Conservation (phyloP, 1,140 invertebrate genomes). For the Scaptomyza pallida region DNA sequence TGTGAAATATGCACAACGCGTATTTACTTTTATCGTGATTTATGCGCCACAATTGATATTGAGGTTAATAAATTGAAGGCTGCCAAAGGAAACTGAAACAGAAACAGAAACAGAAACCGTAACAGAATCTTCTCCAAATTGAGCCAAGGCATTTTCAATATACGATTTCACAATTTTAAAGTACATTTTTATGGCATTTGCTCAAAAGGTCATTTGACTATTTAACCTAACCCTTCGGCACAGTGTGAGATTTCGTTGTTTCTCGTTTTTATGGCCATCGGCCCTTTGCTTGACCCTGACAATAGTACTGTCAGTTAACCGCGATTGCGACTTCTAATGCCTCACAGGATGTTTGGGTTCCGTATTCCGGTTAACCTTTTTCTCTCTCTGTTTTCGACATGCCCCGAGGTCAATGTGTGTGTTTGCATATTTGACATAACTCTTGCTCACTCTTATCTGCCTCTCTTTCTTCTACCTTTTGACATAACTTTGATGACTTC, state of each 20-base stretch:
- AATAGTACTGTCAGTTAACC: constrained; percentile 23
- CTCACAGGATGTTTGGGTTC: constrained; percentile 38
- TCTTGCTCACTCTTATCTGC: neutral
- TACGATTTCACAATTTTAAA: constrained; percentile 49
- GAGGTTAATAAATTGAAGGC: constrained; percentile 81
- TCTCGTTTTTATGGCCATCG: constrained; percentile 44
- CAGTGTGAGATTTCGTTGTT: neutral
- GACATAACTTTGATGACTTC: constrained; percentile 12
- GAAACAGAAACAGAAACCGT: constrained; percentile 15
- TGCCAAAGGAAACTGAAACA: constrained; percentile 40
- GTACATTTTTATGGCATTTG: constrained; percentile 45
- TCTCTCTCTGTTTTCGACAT: constrained; percentile 13
- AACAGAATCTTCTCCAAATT: constrained; percentile 58
- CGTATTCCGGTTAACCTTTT: constrained; percentile 45
- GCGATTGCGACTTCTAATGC: constrained; percentile 20
- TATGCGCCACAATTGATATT: constrained; percentile 81
- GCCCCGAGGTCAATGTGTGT: constrained; percentile 32
- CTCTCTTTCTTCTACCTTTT: neutral
- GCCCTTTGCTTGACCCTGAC: constrained; percentile 51
- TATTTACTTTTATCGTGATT: constrained; percentile 81
- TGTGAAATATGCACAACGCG: constrained; percentile 71
- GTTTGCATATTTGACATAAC: constrained; percentile 21
- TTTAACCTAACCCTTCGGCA: constrained; percentile 54
- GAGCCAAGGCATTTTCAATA: constrained; percentile 62
- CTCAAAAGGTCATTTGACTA: constrained; percentile 57